Evolutionary conservation across 2,797 vertebrate genomes (phyloP).

Genomic region (Acrocephalus scirpaceus): DNA sequence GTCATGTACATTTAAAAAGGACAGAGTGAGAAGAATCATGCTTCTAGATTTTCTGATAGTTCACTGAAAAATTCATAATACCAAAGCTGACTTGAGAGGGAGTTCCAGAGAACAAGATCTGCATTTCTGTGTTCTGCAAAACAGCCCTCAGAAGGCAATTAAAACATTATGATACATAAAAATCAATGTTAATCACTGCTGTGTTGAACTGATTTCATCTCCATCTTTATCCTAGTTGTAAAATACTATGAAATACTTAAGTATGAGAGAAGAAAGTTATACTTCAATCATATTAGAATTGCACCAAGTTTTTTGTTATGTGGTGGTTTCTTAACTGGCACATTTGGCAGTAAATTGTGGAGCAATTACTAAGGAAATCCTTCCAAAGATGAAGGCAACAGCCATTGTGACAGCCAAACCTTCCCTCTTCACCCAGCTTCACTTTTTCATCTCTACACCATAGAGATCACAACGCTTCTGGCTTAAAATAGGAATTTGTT

Average conservation of each 20-base stretch:
- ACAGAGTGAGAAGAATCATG: not conserved
- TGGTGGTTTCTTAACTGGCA: not conserved
- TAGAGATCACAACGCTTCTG: slow-evolving; percentile 92
- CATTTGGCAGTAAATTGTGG: not conserved
- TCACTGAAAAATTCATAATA: not conserved
- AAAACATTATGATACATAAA: not conserved
- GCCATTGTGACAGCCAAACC: not conserved
- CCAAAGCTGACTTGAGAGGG: not conserved
- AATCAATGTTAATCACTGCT: not conserved
- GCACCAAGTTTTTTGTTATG: not conserved
- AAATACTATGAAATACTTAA: not conserved
- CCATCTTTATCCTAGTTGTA: not conserved
- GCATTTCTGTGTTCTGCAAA: not conserved
- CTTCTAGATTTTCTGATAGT: not conserved
- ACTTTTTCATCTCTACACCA: slow-evolving; percentile 72
- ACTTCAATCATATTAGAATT: not conserved
- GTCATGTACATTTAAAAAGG: not conserved
- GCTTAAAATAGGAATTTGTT: slow-evolving; percentile 89
- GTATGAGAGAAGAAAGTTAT: not conserved
- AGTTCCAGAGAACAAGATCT: not conserved
- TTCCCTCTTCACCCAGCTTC: not conserved
- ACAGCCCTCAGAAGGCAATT: not conserved
- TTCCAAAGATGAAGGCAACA: not conserved
- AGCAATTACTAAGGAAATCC: not conserved
- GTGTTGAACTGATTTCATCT: not conserved